A percentile compares a stretch with the other conserved stretches of the same genome.
Conservation (phyloP, 2,113 vertebrate genomes). For the Campylomormyrus tamandua region DNA sequence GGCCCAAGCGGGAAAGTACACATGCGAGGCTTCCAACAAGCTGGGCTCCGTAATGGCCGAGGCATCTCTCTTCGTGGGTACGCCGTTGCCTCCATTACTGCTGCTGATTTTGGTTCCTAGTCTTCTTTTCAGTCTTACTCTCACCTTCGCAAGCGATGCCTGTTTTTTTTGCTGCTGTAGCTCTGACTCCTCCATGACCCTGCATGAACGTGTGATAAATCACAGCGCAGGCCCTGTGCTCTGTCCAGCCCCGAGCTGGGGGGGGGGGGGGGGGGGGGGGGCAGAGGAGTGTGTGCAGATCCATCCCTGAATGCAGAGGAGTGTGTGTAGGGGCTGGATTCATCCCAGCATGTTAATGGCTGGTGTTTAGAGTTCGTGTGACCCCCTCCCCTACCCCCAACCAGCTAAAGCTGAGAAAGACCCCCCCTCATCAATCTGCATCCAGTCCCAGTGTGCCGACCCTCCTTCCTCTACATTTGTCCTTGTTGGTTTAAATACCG, state of each 20-base stretch:
- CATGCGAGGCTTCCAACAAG: slow-evolving; percentile 53
- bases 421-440: slow-evolving; percentile 41
- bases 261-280: not conserved
- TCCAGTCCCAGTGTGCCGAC: slow-evolving; percentile 50
- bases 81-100: slow-evolving; percentile 35
- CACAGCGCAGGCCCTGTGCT: not conserved
- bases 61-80: slow-evolving; percentile 54
- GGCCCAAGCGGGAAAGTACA: slow-evolving; percentile 46
- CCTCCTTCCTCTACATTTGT: slow-evolving; percentile 5
- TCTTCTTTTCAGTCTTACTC: not conserved
- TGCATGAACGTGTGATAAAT: not conserved
- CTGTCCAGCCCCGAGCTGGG: not conserved
- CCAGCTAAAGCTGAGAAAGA: not conserved
- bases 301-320: slow-evolving; percentile 5
- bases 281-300: not conserved
- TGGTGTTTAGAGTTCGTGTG: slow-evolving; percentile 55
- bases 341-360: slow-evolving; percentile 69
- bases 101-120: not conserved
- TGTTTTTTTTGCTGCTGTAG: not conserved
- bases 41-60: slow-evolving; percentile 45
- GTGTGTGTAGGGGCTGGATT: slow-evolving; percentile 46
- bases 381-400: slow-evolving; percentile 45
- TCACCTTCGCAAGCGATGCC: not conserved
- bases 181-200: not conserved
- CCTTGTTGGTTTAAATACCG: slow-evolving; percentile 21